Evolutionary conservation across 1,140 invertebrate genomes (phyloP).

Genomic region (Argopecten irradians): DNA sequence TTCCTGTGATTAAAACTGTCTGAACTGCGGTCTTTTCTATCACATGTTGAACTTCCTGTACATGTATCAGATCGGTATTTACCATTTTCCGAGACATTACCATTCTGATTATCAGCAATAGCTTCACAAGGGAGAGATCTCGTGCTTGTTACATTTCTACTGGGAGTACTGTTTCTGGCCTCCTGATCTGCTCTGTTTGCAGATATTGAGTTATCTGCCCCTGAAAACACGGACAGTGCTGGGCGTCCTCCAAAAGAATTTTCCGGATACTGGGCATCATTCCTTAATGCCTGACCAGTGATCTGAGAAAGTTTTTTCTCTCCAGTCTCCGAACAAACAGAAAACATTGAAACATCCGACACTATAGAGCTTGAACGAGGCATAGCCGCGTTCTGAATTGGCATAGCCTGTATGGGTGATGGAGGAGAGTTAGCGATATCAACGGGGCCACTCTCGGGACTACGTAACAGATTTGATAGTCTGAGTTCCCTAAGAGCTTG

Average conservation of each 20-base stretch:
- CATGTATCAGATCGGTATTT: neutral
- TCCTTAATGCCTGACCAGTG: constrained; percentile 41
- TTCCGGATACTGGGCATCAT: constrained; percentile 59
- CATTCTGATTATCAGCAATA: constrained; percentile 15
- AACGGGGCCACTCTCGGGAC: neutral
- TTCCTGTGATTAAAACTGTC: neutral
- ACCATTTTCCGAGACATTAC: neutral
- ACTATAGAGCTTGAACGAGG: neutral
- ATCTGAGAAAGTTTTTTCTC: constrained; percentile 53
- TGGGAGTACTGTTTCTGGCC: neutral
- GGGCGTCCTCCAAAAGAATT: constrained; percentile 31
- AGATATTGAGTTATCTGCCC: neutral
- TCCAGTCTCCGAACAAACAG: constrained; percentile 67
- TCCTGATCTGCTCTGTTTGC: neutral
- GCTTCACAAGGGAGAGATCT: neutral
- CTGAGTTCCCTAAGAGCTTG: neutral
- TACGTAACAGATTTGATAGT: neutral
- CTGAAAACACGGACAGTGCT: neutral
- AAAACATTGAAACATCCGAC: constrained; percentile 27
- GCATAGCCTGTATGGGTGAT: neutral
- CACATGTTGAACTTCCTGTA: neutral
- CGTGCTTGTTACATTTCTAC: neutral
- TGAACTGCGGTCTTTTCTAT: neutral
- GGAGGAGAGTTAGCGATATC: neutral
- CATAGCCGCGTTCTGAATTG: neutral